phyloP scores from a whole-genome alignment of 1,140 invertebrate species.

The Pissodes strobi region DNA sequence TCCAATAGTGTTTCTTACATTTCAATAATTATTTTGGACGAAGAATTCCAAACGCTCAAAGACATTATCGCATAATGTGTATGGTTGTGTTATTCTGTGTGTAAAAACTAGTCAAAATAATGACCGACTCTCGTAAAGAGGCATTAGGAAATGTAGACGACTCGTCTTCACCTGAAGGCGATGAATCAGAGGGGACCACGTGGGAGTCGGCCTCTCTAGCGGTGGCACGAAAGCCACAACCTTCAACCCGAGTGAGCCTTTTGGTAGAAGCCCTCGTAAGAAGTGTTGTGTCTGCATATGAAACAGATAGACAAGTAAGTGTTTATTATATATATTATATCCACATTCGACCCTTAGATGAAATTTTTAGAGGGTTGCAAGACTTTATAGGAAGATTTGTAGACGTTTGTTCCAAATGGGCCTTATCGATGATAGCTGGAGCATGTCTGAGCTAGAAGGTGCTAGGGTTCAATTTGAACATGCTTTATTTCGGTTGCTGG shows the following conservation, averaged over 20 bases:
- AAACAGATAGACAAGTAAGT: conserved; percentile 57
- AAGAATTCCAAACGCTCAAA: no score
- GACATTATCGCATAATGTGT: no score
- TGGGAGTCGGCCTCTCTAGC: background rate
- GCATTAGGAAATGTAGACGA: background rate
- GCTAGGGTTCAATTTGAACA: conserved; percentile 67
- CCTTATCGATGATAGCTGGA: conserved; percentile 69
- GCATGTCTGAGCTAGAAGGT: conserved; percentile 67
- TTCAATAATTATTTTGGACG: no score
- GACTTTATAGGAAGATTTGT: conserved; percentile 65
- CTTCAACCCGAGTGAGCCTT: conserved; percentile 62
- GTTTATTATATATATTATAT: background rate
- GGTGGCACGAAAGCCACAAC: background rate
- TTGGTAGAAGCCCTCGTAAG: conserved; percentile 68
- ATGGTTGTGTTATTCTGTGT: no score
- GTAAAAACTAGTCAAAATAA: no score
- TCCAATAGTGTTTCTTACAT: no score
- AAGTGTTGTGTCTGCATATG: conserved; percentile 64
- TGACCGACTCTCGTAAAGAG: no score
- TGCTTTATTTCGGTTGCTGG: conserved; percentile 64
- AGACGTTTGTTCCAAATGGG: conserved; percentile 67
- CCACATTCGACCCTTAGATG: background rate
- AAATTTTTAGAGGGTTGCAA: conserved; percentile 41
- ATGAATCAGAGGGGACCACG: background rate
- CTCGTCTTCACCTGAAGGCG: background rate